Evolutionary conservation across 2,888 invertebrate genomes (phyloP), one percentile per base, ranked within the genome.

Genomic region (Metalampra italica): DNA sequence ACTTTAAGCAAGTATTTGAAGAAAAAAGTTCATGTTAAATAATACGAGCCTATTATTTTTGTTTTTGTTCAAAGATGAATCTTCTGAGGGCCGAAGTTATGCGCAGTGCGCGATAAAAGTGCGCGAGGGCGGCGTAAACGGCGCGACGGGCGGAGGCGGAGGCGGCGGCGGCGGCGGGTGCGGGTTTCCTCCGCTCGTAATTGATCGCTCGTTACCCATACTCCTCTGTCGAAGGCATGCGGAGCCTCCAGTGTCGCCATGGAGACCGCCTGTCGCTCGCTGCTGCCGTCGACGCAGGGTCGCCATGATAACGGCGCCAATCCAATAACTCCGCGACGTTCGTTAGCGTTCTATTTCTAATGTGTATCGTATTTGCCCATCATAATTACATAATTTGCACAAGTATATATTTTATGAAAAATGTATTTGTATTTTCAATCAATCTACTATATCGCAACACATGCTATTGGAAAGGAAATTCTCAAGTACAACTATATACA

Each of bases 221-320:
- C 63, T 64, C 62, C 53, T 63, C 60, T 12, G 62, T 60, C 59
- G 64, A 66, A 65, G 71, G 63, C 68, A 66, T 64, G 66, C 71
- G 68, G 72, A 75, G 78, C 70, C 74, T 70, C 74, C 68, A 55
- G 64, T 64, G 83, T 87, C 72, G 79, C 64, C 84, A 87, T 87
- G 81, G 81, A 74, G 70, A 87, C 86, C 79, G 82, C 70, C 82
- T 73, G 68, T 69, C 79, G 82, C 70, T 82, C 73, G 68, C 69
- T 71, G 70, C 71, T 74, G 71, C 71, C 71, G 76, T 76, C 79
- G 78, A 62, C 79, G 66, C 63, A 59, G 64, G 65, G 75, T 68
- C 75, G 75, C 75, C 75, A 66, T 70, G 58, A 71, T 64, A 64
- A 64, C 65, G 59, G 57, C 49, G 54, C 54, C 62, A 47, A 62